These are phyloP conservation scores for Hippoglossus stenolepis DNA, from an alignment of 2,113 vertebrate genomes.

Conservation along the genomic window DNA sequence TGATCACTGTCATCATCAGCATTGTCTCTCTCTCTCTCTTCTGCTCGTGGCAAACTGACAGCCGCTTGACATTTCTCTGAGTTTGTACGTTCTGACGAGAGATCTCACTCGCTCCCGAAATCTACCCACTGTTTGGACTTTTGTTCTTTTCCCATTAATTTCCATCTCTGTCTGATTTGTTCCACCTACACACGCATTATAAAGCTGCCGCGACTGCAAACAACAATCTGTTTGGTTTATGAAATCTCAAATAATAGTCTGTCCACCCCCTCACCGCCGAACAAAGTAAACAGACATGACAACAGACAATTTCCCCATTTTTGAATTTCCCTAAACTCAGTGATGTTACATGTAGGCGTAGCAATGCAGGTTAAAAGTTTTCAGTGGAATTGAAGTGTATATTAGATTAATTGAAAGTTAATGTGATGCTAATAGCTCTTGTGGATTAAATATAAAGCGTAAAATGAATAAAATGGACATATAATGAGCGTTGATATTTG, in stretches of 20 bases:
- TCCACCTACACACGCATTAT: slow-evolving; percentile 61
- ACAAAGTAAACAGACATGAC: slow-evolving; percentile 59
- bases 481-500: slow-evolving; percentile 36
- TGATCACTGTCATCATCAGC: slow-evolving; percentile 59
- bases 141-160: slow-evolving; percentile 51
- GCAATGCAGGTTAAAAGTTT: slow-evolving; percentile 14
- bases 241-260: slow-evolving; percentile 61
- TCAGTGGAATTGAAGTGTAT: slow-evolving; percentile 8
- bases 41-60: slow-evolving; percentile 53
- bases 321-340: slow-evolving; percentile 40
- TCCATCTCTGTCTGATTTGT: slow-evolving; percentile 63
- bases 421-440: slow-evolving; percentile 38
- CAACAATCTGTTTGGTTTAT: slow-evolving; percentile 35
- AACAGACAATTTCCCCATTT: slow-evolving; percentile 35
- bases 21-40: slow-evolving; percentile 31
- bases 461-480: slow-evolving; percentile 37
- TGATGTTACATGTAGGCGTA: slow-evolving; percentile 18
- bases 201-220: slow-evolving; percentile 44
- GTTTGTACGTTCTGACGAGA: slow-evolving; percentile 29
- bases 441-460: slow-evolving; percentile 31
- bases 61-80: slow-evolving; percentile 51
- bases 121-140: slow-evolving; percentile 35
- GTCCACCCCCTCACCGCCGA: slow-evolving; percentile 51
- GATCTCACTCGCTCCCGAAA: slow-evolving; percentile 23
- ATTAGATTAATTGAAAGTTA: slow-evolving; percentile 51